Evolutionary conservation across 1,140 invertebrate species (phyloP).

Genomic region (Pollicipes pollicipes): DNA sequence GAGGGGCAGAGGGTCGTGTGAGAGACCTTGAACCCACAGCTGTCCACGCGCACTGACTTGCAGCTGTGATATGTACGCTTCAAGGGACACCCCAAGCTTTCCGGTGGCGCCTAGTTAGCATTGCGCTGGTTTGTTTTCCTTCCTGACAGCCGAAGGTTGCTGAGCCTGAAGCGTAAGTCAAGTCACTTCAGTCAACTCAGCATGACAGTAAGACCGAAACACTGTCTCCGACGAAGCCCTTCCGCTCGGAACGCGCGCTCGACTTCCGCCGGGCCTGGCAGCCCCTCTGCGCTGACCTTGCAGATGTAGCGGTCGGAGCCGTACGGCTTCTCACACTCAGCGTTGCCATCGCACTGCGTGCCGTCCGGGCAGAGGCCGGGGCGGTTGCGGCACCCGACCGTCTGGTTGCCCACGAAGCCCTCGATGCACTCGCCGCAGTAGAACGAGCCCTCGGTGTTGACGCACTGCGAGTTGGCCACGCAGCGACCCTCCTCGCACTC

Average conservation of each 20-base stretch:
- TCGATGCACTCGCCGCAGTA: constrained; percentile 39
- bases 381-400: constrained; percentile 40
- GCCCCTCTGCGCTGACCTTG: constrained; percentile 28
- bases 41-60: no score
- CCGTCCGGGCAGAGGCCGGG: constrained; percentile 49
- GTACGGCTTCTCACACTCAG: constrained; percentile 40
- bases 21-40: no score
- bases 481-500: constrained; percentile 64
- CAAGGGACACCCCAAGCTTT: no score
- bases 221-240: constrained; percentile 4
- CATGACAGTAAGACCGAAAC: neutral
- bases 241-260: constrained; percentile 6
- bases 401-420: constrained; percentile 47
- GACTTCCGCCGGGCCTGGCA: no score
- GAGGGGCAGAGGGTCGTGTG: no score
- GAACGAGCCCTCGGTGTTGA: constrained; percentile 57
- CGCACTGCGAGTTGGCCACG: constrained; percentile 50
- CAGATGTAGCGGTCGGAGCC: constrained; percentile 32
- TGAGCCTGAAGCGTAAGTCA: no score
- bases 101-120: no score
- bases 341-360: constrained; percentile 48
- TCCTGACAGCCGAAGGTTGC: no score
- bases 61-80: no score
- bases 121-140: no score
- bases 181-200: no score